Base-by-base conservation (phyloP, 30 jellyfish, hydroid and myxozoan genomes). In the Aurelia sp. region DNA sequence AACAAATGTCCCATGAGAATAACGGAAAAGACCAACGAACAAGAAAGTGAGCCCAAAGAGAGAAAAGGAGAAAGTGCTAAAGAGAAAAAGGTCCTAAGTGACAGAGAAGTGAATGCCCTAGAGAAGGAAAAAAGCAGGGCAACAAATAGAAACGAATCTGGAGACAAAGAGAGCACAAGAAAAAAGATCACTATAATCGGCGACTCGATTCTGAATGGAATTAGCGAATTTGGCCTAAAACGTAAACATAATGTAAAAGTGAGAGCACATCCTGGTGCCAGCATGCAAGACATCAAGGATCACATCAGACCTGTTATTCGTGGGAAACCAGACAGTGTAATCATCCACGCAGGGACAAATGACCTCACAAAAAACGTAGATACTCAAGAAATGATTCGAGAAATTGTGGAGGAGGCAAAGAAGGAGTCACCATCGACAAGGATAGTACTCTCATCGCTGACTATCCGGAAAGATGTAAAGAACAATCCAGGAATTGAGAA, bases 371-470 rank as follows among this genome's bases (percentile, higher is more conserved):
- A 68, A 6, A 58, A 68, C 17, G 79, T 68, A 8, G 79, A 68
- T 53, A 68, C 51, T 11, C 47, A 16, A 17, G 67, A 58, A 17
- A 58, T 20, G 27, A 58, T 58, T 20, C 4, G 69, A 20, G 16
- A 72, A 72, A 72, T 40, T 40, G 40, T 72, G 17, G 13, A 35
- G 13, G 83, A 72, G 69, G 0, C n/a, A 69, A 72, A 47, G 67
- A 12, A 44, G 17, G 83, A 41, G 51, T 72, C 68, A 8, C 83
- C 83, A 17, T 66, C 47, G 68, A 71, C 68, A 11, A 71, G 6
- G 11, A 71, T 71, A 20, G 66, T 71, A 11, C 82, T 71, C 44
- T 71, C 82, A 37, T 30, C 66, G 47, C 66, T 47, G 10, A 71
- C 82, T 20, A 48, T 71, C 66, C 37, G 82, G 31, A 71, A 66